A percentile compares a stretch with the other conserved stretches of the same genome.
Conservation (phyloP, 2,888 invertebrate species). For the Macroteleia sp. region DNA sequence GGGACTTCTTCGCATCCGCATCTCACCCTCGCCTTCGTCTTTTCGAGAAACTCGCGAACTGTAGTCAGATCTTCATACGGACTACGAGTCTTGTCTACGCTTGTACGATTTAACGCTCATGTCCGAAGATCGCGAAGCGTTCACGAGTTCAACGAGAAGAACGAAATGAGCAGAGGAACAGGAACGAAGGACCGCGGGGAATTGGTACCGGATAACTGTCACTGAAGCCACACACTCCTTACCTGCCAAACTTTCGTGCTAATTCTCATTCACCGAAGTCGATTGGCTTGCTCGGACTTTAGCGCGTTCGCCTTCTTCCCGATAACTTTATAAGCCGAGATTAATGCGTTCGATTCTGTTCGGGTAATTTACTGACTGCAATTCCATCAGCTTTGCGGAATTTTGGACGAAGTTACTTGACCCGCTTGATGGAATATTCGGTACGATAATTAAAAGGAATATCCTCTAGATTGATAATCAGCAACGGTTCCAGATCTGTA, state of each 20-base stretch:
- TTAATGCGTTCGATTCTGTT: constrained; percentile 61
- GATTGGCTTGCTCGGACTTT: constrained; percentile 56
- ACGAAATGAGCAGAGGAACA: constrained; percentile 18
- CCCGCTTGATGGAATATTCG: constrained; percentile 57
- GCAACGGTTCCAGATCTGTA: constrained; percentile 13
- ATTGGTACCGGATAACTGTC: constrained; percentile 45
- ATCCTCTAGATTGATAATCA: constrained; percentile 58
- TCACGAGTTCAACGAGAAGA: constrained; percentile 49
- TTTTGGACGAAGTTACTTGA: constrained; percentile 31
- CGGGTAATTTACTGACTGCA: constrained; percentile 58
- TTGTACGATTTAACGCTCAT: constrained; percentile 46
- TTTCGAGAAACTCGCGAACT: constrained; percentile 70
- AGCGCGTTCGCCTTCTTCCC: constrained; percentile 48
- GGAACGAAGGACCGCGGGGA: constrained; percentile 25
- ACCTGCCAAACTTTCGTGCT: constrained; percentile 54
- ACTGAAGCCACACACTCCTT: constrained; percentile 31
- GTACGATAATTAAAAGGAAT: constrained; percentile 60
- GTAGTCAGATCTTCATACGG: constrained; percentile 72
- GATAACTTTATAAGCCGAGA: constrained; percentile 61
- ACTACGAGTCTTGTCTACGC: constrained; percentile 61
- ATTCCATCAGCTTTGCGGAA: constrained; percentile 46
- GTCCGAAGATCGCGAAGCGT: constrained; percentile 34
- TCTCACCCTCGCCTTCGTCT: constrained; percentile 72
- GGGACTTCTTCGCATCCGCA: constrained; percentile 70
- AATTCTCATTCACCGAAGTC: constrained; percentile 57